phyloP scores from a whole-genome alignment of 1,140 invertebrate genomes.

The Drosophila sproati region DNA sequence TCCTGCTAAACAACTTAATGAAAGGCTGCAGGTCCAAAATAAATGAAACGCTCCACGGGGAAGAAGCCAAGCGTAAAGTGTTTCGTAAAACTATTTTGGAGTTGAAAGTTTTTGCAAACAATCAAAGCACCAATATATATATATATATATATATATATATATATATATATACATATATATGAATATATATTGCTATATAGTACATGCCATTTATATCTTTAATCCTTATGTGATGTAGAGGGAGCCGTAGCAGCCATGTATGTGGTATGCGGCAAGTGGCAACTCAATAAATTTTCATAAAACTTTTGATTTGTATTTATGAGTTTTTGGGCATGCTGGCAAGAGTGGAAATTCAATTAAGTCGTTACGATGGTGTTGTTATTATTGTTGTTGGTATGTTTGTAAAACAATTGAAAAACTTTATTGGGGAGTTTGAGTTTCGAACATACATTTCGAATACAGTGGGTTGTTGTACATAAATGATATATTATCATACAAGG shows the following conservation, averaged over 20 bases:
- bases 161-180: conserved; percentile 1
- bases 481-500: conserved; percentile 75
- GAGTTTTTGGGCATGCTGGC: conserved; percentile 52
- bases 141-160: background rate
- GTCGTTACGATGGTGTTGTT: conserved; percentile 51
- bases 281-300: conserved; percentile 79
- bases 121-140: conserved; percentile 20
- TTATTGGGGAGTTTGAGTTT: conserved; percentile 57
- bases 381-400: conserved; percentile 42
- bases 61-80: conserved; percentile 33
- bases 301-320: conserved; percentile 81
- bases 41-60: background rate
- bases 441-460: conserved; percentile 29
- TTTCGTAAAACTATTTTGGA: conserved; percentile 57
- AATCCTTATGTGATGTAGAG: conserved; percentile 21
- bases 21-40: conserved; percentile 51
- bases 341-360: conserved; percentile 71
- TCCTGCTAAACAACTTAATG: conserved; percentile 74
- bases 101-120: conserved; percentile 42
- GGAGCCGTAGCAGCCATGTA: conserved; percentile 8
- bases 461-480: conserved; percentile 20
- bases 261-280: conserved; percentile 26
- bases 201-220: conserved; percentile 3
- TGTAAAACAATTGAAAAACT: conserved; percentile 79
- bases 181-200: background rate